A percentile compares a stretch with the other conserved stretches of the same genome.
phyloP scores from a whole-genome alignment of 2,888 invertebrate species.

The Polylopha cassiicola region DNA sequence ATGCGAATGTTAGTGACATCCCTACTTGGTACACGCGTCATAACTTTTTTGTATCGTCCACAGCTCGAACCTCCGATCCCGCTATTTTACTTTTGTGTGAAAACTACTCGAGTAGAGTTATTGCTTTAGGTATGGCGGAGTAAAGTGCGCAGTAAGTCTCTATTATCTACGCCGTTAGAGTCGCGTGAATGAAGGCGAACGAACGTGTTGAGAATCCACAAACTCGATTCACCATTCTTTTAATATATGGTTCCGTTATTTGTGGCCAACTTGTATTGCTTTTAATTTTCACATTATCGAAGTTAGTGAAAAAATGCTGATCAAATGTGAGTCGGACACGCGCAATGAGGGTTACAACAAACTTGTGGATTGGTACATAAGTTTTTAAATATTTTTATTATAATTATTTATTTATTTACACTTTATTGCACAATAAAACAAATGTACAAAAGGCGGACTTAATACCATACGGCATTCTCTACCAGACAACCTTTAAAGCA shows the following conservation, averaged over 20 bases:
- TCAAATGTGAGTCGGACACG: constrained; percentile 10
- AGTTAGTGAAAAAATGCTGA: no score
- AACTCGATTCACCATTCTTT: constrained; percentile 54
- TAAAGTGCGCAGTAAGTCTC: constrained; percentile 75
- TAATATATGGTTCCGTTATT: constrained; percentile 31
- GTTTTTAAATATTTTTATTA: no score
- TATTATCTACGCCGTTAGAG: constrained; percentile 74
- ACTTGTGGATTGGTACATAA: no score
- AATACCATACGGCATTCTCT: no score
- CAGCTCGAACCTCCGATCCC: constrained; percentile 38
- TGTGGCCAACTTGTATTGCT: constrained; percentile 29
- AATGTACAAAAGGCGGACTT: no score
- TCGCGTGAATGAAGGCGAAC: constrained; percentile 70
- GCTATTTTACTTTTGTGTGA: constrained; percentile 47
- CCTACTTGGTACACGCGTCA: constrained; percentile 35
- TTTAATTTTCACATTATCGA: no score
- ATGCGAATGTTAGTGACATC: constrained; percentile 34
- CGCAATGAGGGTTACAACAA: no score
- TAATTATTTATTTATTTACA: no score
- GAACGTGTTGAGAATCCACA: constrained; percentile 68
- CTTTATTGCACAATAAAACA: no score
- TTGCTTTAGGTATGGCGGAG: constrained; percentile 65
- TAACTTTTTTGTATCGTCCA: constrained; percentile 42
- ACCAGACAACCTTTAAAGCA: no score
- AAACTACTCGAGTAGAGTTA: constrained; percentile 63